Base-by-base conservation (phyloP, 35 echinoderm and acorn worm species). In the Ptychodera flava region DNA sequence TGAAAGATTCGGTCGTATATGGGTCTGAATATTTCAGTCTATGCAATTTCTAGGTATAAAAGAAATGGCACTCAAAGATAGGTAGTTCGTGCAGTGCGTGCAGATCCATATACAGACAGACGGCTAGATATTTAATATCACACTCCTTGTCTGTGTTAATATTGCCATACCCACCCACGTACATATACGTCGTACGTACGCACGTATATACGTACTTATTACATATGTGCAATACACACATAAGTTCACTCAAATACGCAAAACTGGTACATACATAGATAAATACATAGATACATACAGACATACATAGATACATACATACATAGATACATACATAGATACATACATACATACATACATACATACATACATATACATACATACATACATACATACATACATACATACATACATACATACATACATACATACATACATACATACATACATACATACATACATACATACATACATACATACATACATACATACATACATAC, bases 311-410 rank as follows among this genome's bases (percentile, higher is more conserved):
- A 64, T 22, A 64, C 45, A 64, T 22, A 64, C 45, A 64, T 64
- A 64, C 22, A 64, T 22, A 64, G 6, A 64, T 22, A 64, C 45
- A 64, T 64, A 64, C 45, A 64, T 64, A 64, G 6, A 64, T 64
- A 64, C 45, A 64, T 64, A 64, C 45, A 64, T 64, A 64, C 45
- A 64, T 64, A 64, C 45, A 64, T 64, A 64, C 45, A 64, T 64
- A 64, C 45, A 64, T 64, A 64, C 45, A 64, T 64, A 64, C 45
- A 64, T 64, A 64, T 22, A 64, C 22, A 64, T 22, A 64, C 45
- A 64, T 22, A 64, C 45, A 64, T 22, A 64, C 45, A 64, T 22
- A 64, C 45, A 64, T 22, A 64, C 45, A 64, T 22, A 64, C 45
- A 64, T 22, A 64, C 45, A 64, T 22, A 64, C 45, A 64, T 22